These are phyloP conservation scores for Fulmarus glacialis DNA, from an alignment of 2,113 vertebrate species.

Conservation along the genomic window DNA sequence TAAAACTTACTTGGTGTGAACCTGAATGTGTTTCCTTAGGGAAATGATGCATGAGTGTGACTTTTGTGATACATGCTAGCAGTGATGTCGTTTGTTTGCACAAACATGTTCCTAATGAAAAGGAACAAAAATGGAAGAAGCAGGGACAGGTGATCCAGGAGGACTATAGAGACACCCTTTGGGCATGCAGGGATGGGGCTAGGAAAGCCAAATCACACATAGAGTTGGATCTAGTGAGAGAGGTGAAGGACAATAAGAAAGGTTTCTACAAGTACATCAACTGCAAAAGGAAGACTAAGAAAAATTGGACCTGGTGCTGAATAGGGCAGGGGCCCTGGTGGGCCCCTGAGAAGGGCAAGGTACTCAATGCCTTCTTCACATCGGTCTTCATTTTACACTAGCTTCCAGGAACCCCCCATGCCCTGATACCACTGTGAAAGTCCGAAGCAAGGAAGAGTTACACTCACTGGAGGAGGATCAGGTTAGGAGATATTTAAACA, in stretches of 20 bases:
- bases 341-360: background rate
- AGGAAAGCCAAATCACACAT: background rate
- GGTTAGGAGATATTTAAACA: background rate
- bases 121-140: background rate
- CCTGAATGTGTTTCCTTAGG: background rate
- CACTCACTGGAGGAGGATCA: background rate
- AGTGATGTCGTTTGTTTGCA: background rate
- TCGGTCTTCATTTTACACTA: fast-evolving
- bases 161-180: background rate
- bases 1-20: background rate
- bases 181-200: background rate
- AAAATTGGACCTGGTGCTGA: background rate
- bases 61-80: background rate
- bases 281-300: background rate
- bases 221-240: background rate
- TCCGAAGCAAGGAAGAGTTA: background rate
- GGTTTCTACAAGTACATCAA: background rate
- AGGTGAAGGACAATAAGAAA: background rate
- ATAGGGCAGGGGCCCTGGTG: background rate
- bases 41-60: background rate
- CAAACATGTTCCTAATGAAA: background rate
- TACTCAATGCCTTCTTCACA: background rate
- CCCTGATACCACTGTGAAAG: background rate
- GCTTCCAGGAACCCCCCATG: background rate
- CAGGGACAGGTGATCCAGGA: background rate